These are phyloP conservation scores for Sylvia atricapilla DNA, from an alignment of 2,113 vertebrate species.

Conservation along the genomic window DNA sequence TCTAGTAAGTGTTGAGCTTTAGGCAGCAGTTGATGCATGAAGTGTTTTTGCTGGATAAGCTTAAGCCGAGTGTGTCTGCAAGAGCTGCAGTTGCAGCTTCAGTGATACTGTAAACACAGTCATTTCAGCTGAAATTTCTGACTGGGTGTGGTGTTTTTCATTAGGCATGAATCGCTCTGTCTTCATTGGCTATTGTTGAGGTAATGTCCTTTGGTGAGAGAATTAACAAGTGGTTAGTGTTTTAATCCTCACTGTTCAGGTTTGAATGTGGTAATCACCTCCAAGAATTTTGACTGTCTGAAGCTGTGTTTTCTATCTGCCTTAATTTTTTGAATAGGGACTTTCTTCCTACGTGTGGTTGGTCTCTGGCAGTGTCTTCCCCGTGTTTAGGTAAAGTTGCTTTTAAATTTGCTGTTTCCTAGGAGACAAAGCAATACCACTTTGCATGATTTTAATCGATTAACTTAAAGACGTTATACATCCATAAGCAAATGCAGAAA, in stretches of 20 bases:
- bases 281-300: neutral
- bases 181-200: neutral
- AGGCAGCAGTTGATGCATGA: neutral
- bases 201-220: neutral
- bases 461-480: neutral
- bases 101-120: neutral
- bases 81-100: neutral
- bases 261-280: slow-evolving; percentile 11
- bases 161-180: neutral
- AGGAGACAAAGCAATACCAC: neutral
- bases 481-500: neutral
- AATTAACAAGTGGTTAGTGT: neutral
- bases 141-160: slow-evolving; percentile 11
- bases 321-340: neutral
- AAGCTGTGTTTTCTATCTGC: neutral
- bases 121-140: neutral
- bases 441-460: neutral
- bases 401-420: slow-evolving; percentile 11
- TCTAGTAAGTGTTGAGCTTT: neutral
- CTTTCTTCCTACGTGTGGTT: neutral
- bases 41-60: neutral
- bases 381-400: neutral
- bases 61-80: neutral
- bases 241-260: neutral
- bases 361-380: neutral